These are phyloP conservation scores for Xenus cinereus DNA, from an alignment of 2,113 vertebrate genomes.

Conservation along the genomic window DNA sequence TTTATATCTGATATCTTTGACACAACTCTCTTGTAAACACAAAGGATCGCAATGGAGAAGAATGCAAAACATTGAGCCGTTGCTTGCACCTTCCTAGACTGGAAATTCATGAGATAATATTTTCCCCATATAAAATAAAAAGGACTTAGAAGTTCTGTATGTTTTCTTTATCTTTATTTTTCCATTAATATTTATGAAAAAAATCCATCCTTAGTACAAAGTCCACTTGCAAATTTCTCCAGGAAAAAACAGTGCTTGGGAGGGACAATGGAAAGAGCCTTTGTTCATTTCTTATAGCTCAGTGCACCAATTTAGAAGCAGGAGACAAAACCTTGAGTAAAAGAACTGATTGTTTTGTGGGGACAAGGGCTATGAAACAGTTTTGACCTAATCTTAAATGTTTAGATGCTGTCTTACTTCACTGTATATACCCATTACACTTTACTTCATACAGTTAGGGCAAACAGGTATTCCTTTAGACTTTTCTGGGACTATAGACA, in stretches of 20 bases:
- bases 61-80: neutral
- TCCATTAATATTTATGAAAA: neutral
- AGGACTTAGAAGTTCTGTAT: neutral
- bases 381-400: neutral
- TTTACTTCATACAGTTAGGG: neutral
- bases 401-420: neutral
- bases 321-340: neutral
- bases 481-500: neutral
- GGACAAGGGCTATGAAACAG: neutral
- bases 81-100: neutral
- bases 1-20: neutral
- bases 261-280: neutral
- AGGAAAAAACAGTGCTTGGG: neutral
- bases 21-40: neutral
- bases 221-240: neutral
- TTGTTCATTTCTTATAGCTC: neutral
- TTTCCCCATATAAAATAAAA: neutral
- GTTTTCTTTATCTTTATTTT: neutral
- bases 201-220: neutral
- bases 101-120: rapidly evolving
- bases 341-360: neutral
- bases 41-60: neutral
- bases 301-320: neutral
- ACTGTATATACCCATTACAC: rapidly evolving
- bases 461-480: neutral